Base-by-base conservation (phyloP, 2,888 invertebrate genomes). In the Amphipyra tragopoginis region DNA sequence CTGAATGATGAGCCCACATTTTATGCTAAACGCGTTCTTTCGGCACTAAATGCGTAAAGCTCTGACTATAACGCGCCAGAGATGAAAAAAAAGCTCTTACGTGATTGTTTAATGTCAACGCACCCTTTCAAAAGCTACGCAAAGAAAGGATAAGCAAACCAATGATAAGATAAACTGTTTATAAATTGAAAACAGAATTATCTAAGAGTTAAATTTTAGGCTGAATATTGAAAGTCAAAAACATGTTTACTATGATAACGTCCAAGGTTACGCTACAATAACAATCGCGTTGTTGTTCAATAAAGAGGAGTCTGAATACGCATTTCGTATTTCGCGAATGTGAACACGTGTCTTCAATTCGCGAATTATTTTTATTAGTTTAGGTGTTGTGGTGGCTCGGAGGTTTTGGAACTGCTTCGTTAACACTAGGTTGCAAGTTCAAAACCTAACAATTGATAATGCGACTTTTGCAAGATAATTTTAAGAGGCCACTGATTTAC, bases 261-360 rank as follows among this genome's bases (percentile, higher is more conserved):
- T 69, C 62, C 82, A 85, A 85, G 84, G 85, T 70, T 49, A 69
- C 14, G 11, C 11, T 50, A 33, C 40, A 64, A 72, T 72, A 58
- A 68, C 65, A 57, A 44, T 40, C 10, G 38, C 26, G 15, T 29
- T 49, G 52, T 42, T 55, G 44, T 65, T 55, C 14, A 40, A 14
- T 53, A 15, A 14, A 48, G n/a, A n/a, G 11, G 8, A 3, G 14
- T 33, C 6, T 6, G 2, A 52, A 53, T 55, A 43, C 61, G 60
- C 54, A 43, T 59, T 48, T 14, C 13, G 61, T 8, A 13, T n/a
- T n/a, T n/a, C n/a, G 49, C n/a, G 39, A 53, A 34, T 13, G 13
- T 6, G 2, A 54, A 5, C 53, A 54, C 43, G 69, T 49, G 64
- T 13, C 38, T 33, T 1, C 0, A 50, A 33, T 64, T 29, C 26